Evolutionary conservation across 2,888 invertebrate genomes (phyloP).

Genomic region (Ryuthela nishihirai): DNA sequence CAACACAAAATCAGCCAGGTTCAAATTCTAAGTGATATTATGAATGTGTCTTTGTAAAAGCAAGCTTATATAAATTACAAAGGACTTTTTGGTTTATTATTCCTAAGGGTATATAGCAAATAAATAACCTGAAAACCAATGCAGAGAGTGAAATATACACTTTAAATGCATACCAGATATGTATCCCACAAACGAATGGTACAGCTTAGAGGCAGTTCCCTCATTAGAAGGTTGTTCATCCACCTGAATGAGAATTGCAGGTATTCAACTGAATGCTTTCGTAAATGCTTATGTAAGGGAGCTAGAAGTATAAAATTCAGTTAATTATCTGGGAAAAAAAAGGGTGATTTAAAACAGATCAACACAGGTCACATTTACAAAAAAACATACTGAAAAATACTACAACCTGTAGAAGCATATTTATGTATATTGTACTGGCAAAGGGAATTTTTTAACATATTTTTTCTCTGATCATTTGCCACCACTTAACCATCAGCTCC

Average conservation of each 20-base stretch:
- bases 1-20: too few relatives aligned
- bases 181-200: conserved; percentile 99
- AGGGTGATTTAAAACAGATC: neutral
- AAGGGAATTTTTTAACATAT: too few relatives aligned
- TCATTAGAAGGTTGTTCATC: conserved; percentile 98
- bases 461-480: too few relatives aligned
- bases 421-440: too few relatives aligned
- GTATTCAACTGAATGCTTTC: conserved; percentile 91
- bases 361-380: neutral
- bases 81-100: too few relatives aligned
- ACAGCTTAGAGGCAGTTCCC: conserved; percentile 94
- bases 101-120: too few relatives aligned
- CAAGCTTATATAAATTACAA: too few relatives aligned
- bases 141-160: too few relatives aligned
- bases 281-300: conserved; percentile 85
- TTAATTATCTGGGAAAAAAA: neutral
- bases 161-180: conserved; percentile 66
- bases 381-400: conserved; percentile 1
- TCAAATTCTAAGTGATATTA: too few relatives aligned
- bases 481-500: too few relatives aligned
- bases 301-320: conserved; percentile 56
- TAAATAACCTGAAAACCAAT: too few relatives aligned
- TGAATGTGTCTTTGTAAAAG: too few relatives aligned
- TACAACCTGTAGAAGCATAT: neutral
- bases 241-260: conserved; percentile 99